These are phyloP conservation scores for Monochamus saltuarius DNA, from an alignment of 1,140 invertebrate species.

Conservation along the genomic window DNA sequence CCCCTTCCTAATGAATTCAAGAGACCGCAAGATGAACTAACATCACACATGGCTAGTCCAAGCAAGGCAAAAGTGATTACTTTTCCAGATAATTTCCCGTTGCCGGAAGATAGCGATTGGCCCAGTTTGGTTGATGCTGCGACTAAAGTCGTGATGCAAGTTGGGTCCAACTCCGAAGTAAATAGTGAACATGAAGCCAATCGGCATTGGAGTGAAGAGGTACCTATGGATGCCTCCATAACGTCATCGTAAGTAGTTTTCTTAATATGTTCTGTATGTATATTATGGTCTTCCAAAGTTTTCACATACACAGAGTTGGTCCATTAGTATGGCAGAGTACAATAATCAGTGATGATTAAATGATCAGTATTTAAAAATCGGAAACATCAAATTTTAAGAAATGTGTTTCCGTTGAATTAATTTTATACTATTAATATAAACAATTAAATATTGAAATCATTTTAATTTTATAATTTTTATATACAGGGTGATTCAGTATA, in stretches of 20 bases:
- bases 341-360: too few species aligned
- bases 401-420: too few species aligned
- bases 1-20: conserved; percentile 62
- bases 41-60: conserved; percentile 35
- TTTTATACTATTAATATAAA: too few species aligned
- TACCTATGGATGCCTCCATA: conserved; percentile 47
- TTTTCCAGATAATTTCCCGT: conserved; percentile 51
- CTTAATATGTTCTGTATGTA: background rate
- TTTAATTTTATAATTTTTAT: too few species aligned
- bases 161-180: conserved; percentile 38
- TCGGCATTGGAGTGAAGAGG: conserved; percentile 42
- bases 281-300: background rate
- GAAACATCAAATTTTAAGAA: too few species aligned
- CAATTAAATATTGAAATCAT: too few species aligned
- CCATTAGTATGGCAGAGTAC: background rate
- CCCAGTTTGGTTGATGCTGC: conserved; percentile 75
- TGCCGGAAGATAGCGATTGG: conserved; percentile 73
- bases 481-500: too few species aligned
- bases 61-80: conserved; percentile 25
- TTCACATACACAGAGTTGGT: too few species aligned
- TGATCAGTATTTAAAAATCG: too few species aligned
- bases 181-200: conserved; percentile 29
- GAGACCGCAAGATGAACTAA: conserved; percentile 57
- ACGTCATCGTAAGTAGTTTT: conserved; percentile 47
- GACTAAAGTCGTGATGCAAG: conserved; percentile 68